Evolutionary conservation across 37 sponge, comb jelly and placozoan genomes (phyloP), one percentile per base, ranked within the genome.

Genomic region (Geodia barretti): DNA sequence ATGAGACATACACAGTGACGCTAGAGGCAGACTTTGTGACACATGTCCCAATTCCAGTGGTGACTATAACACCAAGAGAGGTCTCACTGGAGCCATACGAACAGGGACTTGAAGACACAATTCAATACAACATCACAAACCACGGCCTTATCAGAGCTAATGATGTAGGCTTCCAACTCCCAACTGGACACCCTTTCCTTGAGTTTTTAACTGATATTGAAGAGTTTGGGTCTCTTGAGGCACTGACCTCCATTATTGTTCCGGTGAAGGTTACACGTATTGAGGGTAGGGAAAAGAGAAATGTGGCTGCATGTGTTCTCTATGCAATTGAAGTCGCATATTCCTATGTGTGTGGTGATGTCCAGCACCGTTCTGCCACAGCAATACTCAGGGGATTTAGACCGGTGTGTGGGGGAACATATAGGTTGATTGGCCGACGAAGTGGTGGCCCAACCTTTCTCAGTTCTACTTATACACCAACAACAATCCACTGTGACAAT

Each of bases 11-110:
- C 39, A n/a, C 35, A 19, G 14, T 83, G 23, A 65, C 75, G 1
- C 0, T 83, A 30, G 83, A 83, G 35, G 75, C 83, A 26, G 83
- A 83, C 28, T 83, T 83, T 74, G 83, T 65, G 36, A 83, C 83
- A 39, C 34, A 74, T 64, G 83, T 83, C 0, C 83, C 83, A 37
- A 73, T 74, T 7, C 83, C 83, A 26, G 75, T 83, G 4, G 83
- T 83, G 4, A 83, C 83, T 32, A 64, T 83, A 1, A 66, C 74
- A 32, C 83, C 83, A 62, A 64, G 32, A 34, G 83, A 83, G 30
- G 4, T 83, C 17, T 63, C 72, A 34, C 68, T 83, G 37, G 83
- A 83, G n/a, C 30, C 60, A 36, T 33, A 72, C 24, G 83, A 83
- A 59, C 68, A 29, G 4, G 83, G 83, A 3, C 26, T 83, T 42